phyloP scores from a whole-genome alignment of 2,888 invertebrate species.

The Andrena hattorfiana region DNA sequence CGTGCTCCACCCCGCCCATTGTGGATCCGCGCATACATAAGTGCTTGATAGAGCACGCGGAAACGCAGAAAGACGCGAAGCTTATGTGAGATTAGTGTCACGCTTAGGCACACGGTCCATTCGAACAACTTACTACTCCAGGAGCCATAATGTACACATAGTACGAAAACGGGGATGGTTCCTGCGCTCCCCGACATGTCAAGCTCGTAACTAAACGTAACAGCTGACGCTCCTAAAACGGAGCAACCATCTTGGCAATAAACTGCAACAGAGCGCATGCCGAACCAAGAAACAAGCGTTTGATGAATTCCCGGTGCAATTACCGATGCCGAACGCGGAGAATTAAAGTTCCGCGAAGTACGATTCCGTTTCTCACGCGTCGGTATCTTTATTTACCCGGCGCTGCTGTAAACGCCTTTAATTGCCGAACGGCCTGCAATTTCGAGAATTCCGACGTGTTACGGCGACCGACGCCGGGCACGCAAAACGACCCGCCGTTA shows the following conservation, averaged over 20 bases:
- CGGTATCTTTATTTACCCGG: constrained; percentile 19
- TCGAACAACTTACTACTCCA: constrained; percentile 24
- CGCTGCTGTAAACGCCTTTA: constrained; percentile 22
- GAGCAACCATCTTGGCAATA: no score
- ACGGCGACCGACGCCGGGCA: constrained; percentile 20
- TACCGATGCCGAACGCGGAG: not conserved
- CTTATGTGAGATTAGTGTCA: constrained; percentile 83
- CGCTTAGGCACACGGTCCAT: constrained; percentile 75
- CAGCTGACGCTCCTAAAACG: not conserved
- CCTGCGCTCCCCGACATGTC: not conserved
- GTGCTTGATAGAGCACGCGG: constrained; percentile 60
- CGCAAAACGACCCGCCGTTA: constrained; percentile 16
- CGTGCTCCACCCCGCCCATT: constrained; percentile 67
- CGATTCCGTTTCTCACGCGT: constrained; percentile 22
- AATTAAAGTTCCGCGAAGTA: constrained; percentile 19
- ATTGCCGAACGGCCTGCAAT: constrained; percentile 21
- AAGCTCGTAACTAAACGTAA: no score
- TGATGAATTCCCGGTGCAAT: not conserved
- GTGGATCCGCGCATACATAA: constrained; percentile 80
- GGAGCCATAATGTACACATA: constrained; percentile 32
- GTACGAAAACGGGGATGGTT: not conserved
- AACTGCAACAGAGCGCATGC: not conserved
- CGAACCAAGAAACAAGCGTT: not conserved
- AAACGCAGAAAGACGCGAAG: constrained; percentile 70
- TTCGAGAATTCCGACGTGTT: constrained; percentile 16